Percentiles rank a stretch among this genome's conserved stretches.
Conservation (phyloP, 2,113 vertebrate genomes). For the Uropsilus gracilis region DNA sequence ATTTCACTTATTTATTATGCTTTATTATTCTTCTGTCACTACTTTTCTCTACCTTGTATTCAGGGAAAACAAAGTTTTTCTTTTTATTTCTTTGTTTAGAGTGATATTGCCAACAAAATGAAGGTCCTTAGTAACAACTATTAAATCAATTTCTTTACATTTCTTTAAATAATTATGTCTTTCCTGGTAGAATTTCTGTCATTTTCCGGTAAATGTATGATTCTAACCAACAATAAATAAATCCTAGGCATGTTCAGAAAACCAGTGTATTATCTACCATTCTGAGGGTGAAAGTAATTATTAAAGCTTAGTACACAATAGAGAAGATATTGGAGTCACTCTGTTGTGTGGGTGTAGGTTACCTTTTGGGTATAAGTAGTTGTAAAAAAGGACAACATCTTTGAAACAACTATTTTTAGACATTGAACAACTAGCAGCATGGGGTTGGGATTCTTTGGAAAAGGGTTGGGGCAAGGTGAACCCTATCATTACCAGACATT, state of each 20-base stretch:
- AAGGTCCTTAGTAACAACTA: background rate
- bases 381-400: background rate
- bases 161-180: background rate
- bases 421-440: background rate
- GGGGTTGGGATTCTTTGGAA: background rate
- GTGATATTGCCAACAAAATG: background rate
- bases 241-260: background rate
- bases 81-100: background rate
- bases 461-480: accelerated
- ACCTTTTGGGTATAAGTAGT: background rate
- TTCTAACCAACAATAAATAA: background rate
- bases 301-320: background rate
- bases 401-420: background rate
- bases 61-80: background rate
- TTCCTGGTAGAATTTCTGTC: background rate
- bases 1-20: background rate
- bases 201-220: background rate
- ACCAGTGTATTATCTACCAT: background rate
- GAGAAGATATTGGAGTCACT: no score
- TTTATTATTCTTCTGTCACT: background rate
- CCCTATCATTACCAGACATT: background rate
- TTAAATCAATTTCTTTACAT: background rate
- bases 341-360: background rate
- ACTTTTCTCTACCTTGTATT: background rate
- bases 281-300: background rate